A percentile compares a stretch with the other conserved stretches of the same genome.
Conservation (phyloP, 2,888 invertebrate genomes). For the Troglohyphantes excavatus region DNA sequence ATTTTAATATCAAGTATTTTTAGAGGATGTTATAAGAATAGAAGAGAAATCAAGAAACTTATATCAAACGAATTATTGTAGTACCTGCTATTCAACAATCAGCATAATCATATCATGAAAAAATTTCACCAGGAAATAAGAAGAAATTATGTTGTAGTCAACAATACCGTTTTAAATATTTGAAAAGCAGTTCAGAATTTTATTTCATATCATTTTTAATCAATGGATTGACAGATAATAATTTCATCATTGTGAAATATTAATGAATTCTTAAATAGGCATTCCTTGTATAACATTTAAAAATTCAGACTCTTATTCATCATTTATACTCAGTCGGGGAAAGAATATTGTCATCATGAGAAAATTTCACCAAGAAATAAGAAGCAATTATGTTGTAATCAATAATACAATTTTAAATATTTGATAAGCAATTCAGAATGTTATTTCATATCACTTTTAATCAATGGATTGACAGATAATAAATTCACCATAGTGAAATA, state of each 20-base stretch:
- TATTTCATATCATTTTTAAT: not conserved
- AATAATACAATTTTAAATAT: not conserved
- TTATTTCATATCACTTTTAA: no score
- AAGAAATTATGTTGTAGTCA: not conserved
- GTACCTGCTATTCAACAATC: no score
- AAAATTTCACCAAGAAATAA: not conserved
- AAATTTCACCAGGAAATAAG: not conserved
- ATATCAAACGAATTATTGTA: no score
- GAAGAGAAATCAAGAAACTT: not conserved
- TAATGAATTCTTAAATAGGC: no score
- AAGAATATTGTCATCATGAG: slow-evolving; percentile 63
- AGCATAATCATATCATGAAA: slow-evolving; percentile 11
- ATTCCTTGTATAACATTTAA: not conserved
- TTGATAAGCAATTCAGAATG: no score
- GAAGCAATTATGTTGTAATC: not conserved
- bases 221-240: slow-evolving; percentile 33
- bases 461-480: slow-evolving; percentile 22
- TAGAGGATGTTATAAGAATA: not conserved
- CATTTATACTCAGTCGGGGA: slow-evolving; percentile 4
- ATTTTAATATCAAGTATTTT: no score
- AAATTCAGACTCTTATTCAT: slow-evolving; percentile 13
- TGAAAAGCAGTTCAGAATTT: no score
- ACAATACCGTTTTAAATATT: no score
- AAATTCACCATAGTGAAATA: slow-evolving; percentile 33
- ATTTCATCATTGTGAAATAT: slow-evolving; percentile 33